Evolutionary conservation across 2,888 invertebrate species (phyloP).

Genomic region (Tipula confusa): DNA sequence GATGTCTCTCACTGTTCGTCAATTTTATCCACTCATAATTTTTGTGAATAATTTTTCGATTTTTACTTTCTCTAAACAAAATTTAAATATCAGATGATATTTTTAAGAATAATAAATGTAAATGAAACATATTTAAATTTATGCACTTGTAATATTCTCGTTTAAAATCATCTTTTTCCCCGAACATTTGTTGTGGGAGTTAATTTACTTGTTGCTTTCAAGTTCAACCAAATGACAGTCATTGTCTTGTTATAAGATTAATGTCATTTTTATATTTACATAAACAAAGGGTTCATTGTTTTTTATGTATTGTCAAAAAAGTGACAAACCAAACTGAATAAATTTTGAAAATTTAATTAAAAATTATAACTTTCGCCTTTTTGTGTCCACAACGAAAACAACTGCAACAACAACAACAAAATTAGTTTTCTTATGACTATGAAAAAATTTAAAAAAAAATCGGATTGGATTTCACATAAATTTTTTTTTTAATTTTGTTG

Average conservation of each 20-base stretch:
- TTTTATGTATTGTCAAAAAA: not conserved
- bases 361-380: not conserved
- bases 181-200: not conserved
- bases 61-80: not conserved
- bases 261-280: not conserved
- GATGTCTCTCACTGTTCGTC: no score
- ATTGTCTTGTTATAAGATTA: not conserved
- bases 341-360: not conserved
- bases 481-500: not conserved
- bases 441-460: not conserved
- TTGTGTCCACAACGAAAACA: not conserved
- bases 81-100: no score
- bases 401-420: not conserved
- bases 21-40: not conserved
- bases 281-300: not conserved
- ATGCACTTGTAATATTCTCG: not conserved
- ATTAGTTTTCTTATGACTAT: not conserved
- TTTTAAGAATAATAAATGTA: not conserved
- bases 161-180: not conserved
- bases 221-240: not conserved
- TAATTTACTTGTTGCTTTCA: not conserved
- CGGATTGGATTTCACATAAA: slow-evolving; percentile 4
- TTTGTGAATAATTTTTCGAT: not conserved
- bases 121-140: not conserved
- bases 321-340: not conserved